Conservation (phyloP, 2,797 vertebrate genomes). For the Glyptemys insculpta region DNA sequence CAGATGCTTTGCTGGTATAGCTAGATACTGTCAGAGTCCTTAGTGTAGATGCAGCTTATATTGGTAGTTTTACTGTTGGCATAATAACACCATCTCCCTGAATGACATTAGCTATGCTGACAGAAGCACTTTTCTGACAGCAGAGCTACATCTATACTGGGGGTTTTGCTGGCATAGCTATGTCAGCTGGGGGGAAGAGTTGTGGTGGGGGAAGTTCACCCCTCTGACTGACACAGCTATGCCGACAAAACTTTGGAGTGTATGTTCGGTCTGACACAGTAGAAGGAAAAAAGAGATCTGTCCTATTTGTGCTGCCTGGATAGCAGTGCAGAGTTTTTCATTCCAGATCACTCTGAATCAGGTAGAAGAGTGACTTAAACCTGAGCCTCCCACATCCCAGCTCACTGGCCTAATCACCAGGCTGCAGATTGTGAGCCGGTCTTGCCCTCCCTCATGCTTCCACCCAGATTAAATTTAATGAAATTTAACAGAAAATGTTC, state of each 20-base stretch:
- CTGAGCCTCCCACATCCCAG: not conserved
- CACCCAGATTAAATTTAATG: not conserved
- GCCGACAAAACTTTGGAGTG: not conserved
- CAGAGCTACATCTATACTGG: not conserved
- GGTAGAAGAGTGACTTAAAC: not conserved
- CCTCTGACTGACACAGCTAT: not conserved
- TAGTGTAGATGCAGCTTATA: not conserved
- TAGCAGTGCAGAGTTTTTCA: not conserved
- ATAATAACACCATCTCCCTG: not conserved
- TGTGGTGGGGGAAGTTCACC: too few species aligned
- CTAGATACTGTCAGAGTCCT: not conserved
- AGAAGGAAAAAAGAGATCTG: not conserved
- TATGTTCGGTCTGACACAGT: accelerated
- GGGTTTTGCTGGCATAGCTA: not conserved
- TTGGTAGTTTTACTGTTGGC: not conserved
- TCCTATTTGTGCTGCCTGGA: not conserved
- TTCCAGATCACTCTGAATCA: not conserved
- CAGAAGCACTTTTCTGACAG: not conserved
- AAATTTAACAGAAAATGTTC: not conserved
- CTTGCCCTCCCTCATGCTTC: not conserved
- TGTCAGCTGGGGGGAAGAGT: not conserved
- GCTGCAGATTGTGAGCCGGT: not conserved
- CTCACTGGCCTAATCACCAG: not conserved
- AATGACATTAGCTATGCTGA: not conserved
- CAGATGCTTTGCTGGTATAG: not conserved